Percentiles rank a stretch among this genome's conserved stretches.
Evolutionary conservation across 2,113 vertebrate species (phyloP).

Genomic region (Ochotona curzoniae): DNA sequence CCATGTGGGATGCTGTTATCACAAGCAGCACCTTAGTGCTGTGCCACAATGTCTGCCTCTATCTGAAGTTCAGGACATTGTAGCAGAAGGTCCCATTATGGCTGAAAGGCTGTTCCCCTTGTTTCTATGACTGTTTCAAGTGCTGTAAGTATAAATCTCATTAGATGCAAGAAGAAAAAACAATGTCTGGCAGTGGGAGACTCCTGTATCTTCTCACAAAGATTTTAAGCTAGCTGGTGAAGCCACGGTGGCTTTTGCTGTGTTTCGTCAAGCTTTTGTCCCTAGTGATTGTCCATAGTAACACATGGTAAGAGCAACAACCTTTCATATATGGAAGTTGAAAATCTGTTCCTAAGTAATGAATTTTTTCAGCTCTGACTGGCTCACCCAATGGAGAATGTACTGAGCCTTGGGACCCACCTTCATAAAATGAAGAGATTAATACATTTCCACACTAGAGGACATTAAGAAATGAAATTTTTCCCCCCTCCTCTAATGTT

Average conservation of each 20-base stretch:
- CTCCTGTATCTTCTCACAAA: not conserved
- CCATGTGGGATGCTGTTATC: too few species aligned
- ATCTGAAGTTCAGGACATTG: not conserved
- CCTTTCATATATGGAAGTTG: slow-evolving; percentile 5
- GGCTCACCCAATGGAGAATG: not conserved
- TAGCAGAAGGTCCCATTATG: not conserved
- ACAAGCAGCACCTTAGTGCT: too few species aligned
- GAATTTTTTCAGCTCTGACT: not conserved
- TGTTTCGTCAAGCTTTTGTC: not conserved
- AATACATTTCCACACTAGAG: not conserved
- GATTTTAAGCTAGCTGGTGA: not conserved
- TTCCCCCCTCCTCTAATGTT: not conserved
- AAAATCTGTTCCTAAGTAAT: not conserved
- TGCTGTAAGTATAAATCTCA: not conserved
- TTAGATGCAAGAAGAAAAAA: not conserved
- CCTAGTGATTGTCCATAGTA: not conserved
- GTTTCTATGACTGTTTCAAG: not conserved
- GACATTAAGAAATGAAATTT: not conserved
- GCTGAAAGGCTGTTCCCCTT: not conserved
- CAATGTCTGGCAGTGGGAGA: not conserved
- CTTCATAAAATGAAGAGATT: not conserved
- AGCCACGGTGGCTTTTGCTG: not conserved
- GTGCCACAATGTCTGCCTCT: too few species aligned
- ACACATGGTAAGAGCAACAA: not conserved
- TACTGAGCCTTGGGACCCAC: not conserved